Evolutionary conservation across 2,113 vertebrate species (phyloP), one percentile per base, ranked within the genome.

Genomic region (Taurulus bubalis): DNA sequence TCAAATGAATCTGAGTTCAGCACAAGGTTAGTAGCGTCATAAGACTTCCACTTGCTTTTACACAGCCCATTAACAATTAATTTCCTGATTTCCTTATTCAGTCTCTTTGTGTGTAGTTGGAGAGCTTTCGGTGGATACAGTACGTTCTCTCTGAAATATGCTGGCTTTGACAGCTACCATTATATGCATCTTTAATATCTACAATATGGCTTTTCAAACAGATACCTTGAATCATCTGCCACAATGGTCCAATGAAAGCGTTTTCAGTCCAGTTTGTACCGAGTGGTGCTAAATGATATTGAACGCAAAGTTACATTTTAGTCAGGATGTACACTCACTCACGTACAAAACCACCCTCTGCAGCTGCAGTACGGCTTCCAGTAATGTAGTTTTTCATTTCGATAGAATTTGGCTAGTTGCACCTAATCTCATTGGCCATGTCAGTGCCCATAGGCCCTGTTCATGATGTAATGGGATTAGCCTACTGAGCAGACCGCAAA

Each of bases 401-500:
- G 11, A 65, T 36, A 11, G 8, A 49, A 58, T n/a, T 59, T 59
- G 38, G 11, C 38, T 22, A 47, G 4, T 30, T 47, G 65, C 65
- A 30, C 40, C 65, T 47, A 67, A 30, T 67, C 65, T 67, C 42
- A 67, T 67, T 28, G 42, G 16, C 24, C 14, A 16, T 20, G 24
- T 30, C 40, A n/a, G 30, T 36, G 60, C 60, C 76, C 58, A 36
- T 0, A 20, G n/a, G 28, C 76, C 4, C 62, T 10, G n/a, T 58
- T 80, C 20, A 75, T 63, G 59, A 36, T 28, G 24, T 78, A 74
- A 69, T 72, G 62, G 38, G 76, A 80, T 85, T 84, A 83, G 8
- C 6, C 16, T 18, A 45, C 53, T 45, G 66, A 85, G 63, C 59
- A 65, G 26, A 77, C 78, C 14, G 16, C 6, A 22, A 65, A 26